Conservation (phyloP, 2,797 vertebrate genomes). For the Sebastes ruberrimus region DNA sequence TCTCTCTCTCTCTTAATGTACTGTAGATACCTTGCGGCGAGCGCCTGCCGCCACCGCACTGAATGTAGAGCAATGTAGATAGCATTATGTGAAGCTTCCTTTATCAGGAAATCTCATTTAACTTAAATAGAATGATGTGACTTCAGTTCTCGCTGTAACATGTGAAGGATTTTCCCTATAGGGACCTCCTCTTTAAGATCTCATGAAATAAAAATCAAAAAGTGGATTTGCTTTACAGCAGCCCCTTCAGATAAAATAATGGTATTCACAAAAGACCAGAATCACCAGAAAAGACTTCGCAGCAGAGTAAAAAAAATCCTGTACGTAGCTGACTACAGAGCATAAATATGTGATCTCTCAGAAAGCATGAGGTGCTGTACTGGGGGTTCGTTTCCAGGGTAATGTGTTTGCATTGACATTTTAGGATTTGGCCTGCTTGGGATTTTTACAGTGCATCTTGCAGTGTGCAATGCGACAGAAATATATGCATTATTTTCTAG, state of each 20-base stretch:
- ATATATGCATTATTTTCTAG: neutral
- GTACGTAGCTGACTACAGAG: neutral
- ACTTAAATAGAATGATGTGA: neutral
- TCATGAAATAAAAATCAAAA: neutral
- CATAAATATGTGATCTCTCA: conserved; percentile 19
- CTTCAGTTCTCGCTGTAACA: neutral
- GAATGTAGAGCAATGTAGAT: neutral
- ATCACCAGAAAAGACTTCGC: neutral
- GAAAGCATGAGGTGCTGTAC: neutral
- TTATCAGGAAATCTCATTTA: neutral
- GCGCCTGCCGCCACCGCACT: neutral
- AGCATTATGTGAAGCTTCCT: neutral
- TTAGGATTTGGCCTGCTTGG: neutral
- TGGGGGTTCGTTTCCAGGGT: conserved; percentile 7
- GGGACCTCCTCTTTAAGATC: neutral
- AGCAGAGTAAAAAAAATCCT: neutral
- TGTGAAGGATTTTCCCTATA: neutral
- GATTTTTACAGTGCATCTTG: neutral
- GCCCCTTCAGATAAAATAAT: neutral
- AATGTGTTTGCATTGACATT: conserved; percentile 24
- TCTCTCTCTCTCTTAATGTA: conserved; percentile 6
- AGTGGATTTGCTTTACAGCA: neutral
- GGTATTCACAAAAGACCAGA: neutral
- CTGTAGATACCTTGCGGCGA: conserved; percentile 3
- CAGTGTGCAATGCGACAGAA: neutral